phyloP scores from a whole-genome alignment of 2,113 vertebrate genomes.

The Hippocampus comes region DNA sequence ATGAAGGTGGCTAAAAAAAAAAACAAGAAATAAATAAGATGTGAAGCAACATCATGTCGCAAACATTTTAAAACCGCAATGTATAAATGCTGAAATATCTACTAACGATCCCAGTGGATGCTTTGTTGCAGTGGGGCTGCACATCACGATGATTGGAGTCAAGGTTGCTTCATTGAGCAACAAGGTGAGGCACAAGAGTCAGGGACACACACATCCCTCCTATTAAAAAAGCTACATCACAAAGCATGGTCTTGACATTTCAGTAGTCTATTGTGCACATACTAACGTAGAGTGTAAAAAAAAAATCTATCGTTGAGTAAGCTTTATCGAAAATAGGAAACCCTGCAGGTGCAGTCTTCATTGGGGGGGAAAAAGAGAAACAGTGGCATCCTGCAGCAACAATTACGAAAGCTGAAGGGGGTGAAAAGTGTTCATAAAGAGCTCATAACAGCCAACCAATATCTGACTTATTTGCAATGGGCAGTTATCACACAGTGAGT shows the following conservation, averaged over 20 bases:
- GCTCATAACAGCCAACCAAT: constrained; percentile 9
- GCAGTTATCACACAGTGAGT: constrained; percentile 54
- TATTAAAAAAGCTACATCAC: background rate
- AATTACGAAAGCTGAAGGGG: constrained; percentile 20
- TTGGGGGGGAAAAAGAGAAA: constrained; percentile 4
- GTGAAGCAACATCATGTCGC: constrained; percentile 11
- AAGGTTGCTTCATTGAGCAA: constrained; percentile 32
- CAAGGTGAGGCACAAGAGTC: constrained; percentile 46
- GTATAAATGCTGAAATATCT: constrained; percentile 21
- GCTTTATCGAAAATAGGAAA: background rate
- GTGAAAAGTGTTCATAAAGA: constrained; percentile 14
- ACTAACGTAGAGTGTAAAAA: constrained; percentile 27
- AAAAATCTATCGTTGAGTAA: constrained; percentile 14
- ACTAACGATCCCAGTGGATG: background rate
- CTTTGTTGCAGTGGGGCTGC: background rate
- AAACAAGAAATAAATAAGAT: background rate
- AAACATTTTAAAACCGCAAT: constrained; percentile 14
- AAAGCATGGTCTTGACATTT: constrained; percentile 2
- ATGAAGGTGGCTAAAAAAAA: background rate
- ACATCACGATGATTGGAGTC: constrained; percentile 24
- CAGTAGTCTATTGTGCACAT: constrained; percentile 38
- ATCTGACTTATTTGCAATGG: constrained; percentile 16
- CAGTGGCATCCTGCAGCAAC: constrained; percentile 10
- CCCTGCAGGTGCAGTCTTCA: constrained; percentile 17
- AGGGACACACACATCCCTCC: background rate